phyloP scores from a whole-genome alignment of 2,797 vertebrate genomes.

The Enteromius viviparus region DNA sequence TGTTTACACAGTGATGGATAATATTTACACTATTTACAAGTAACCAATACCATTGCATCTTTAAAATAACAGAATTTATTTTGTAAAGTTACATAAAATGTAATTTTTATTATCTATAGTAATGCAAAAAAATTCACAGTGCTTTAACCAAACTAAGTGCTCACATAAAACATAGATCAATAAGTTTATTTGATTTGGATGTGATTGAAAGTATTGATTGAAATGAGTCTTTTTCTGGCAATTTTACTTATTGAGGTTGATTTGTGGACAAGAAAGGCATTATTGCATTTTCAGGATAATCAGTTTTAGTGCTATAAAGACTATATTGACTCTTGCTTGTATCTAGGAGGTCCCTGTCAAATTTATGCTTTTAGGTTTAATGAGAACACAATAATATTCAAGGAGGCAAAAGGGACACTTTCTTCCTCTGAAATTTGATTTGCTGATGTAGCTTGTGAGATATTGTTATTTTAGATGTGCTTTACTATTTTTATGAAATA shows the following conservation, averaged over 20 bases:
- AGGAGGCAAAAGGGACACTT: neutral
- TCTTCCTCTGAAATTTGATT: neutral
- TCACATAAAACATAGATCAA: neutral
- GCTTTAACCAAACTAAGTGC: neutral
- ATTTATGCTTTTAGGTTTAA: neutral
- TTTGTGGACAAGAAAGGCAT: conserved; percentile 7
- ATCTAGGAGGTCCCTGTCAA: neutral
- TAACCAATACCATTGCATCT: neutral
- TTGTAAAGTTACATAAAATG: neutral
- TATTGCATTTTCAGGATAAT: conserved; percentile 11
- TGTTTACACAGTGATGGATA: neutral
- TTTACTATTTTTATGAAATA: neutral
- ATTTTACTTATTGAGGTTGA: neutral
- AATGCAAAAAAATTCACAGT: neutral
- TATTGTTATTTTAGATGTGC: neutral
- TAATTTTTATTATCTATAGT: neutral
- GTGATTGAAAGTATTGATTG: neutral
- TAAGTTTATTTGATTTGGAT: conserved; percentile 1
- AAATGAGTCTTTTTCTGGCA: neutral
- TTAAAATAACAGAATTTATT: neutral
- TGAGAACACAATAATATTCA: neutral
- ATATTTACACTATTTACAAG: neutral
- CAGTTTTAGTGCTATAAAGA: neutral
- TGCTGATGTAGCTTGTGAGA: neutral
- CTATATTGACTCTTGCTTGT: neutral